Evolutionary conservation across 2,113 vertebrate genomes (phyloP), one percentile per base, ranked within the genome.

Genomic region (Nycticebus coucang): DNA sequence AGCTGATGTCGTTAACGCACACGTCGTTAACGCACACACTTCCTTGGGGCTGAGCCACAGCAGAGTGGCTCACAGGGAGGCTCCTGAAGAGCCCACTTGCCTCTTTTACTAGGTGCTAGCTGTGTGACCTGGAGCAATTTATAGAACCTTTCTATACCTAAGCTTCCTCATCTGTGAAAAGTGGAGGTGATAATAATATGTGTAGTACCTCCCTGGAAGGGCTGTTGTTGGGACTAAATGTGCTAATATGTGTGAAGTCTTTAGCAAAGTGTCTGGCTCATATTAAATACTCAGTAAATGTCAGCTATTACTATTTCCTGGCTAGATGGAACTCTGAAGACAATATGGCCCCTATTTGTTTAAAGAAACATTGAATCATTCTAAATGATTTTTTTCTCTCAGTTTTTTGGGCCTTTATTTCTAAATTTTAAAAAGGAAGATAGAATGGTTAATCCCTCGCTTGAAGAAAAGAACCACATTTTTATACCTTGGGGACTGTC

Each of bases 401-500:
- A 26, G 13, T 57, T 89, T 91, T 95, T 53, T 19, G 53, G 22
- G 8, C 28, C 79, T 71, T 94, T 87, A 89, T 71, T 89, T 64
- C 71, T 92, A 81, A 92, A 81, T 90, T 89, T 87, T 85, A 85
- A 53, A 87, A 94, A 74, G 30, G 22, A 78, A 87, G 28, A 71
- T 10, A 66, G 66, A 93, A 81, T 72, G 66, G 26, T 95, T 94
- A 69, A 35, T 68, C 12, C 89, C 71, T 82, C 41, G 24, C n/a
- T 75, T 75, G 59, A 96, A 86, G 45, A 94, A 9, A 55, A 69
- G 82, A 62, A 95, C 72, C 26, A 17, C 7, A 62, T 88, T 77
- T 94, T 35, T 14, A 14, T n/a, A 12, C 6, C 33, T 72, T 92
- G 93, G 22, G 45, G 24, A 45, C 3, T 89, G 30, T 74, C 87